Base-by-base conservation (phyloP, 2,797 vertebrate species). In the Pteronotus mesoamericanus region DNA sequence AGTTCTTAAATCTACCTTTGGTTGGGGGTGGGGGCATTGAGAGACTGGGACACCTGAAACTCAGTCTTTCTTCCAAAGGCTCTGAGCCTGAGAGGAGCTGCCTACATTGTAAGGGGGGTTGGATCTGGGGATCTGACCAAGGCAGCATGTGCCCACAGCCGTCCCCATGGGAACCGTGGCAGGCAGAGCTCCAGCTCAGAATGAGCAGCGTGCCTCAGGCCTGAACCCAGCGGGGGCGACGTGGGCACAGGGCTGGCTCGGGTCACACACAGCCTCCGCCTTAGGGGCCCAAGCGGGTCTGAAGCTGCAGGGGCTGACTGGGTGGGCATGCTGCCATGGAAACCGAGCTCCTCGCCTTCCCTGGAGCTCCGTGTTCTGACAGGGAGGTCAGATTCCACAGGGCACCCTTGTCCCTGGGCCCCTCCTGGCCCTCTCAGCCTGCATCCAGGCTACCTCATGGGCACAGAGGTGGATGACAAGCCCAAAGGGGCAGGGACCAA, bases 81-180 rank as follows among this genome's bases (percentile, higher is more conserved):
- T 64, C 90, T 46, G 57, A 53, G 57, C 51, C 59, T 0, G 0
- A 29, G 78, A 85, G 46, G 75, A 78, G 66, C 91, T 57, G 57
- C 57, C 53, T 55, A n/a, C 79, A 57, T 9, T 46, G n/a, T 57
- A 82, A 53, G 59, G 92, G 46, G 21, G 55, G 15, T 64, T 66
- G 51, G 86, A 72, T 55, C 46, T 4, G 9, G 88, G 44, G 22
- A 48, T 94, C 82, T 97, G 96, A 88, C 93, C 74, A 22, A 74
- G 93, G 77, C 85, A 82, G 66, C 15, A 0, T 22, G 42, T 85
- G 84, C 69, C 80, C 92, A 92, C 74, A 29, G 69, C 95, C 53
- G 37, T 97, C 96, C 97, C 97, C 96, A 97, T 97, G 96, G 97
- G 97, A 97, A 97, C 97, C 9, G 0, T 7, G 87, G 57, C 94